Evolutionary conservation across 2,888 invertebrate genomes (phyloP).

Genomic region (Agonopterix alstromeriana): DNA sequence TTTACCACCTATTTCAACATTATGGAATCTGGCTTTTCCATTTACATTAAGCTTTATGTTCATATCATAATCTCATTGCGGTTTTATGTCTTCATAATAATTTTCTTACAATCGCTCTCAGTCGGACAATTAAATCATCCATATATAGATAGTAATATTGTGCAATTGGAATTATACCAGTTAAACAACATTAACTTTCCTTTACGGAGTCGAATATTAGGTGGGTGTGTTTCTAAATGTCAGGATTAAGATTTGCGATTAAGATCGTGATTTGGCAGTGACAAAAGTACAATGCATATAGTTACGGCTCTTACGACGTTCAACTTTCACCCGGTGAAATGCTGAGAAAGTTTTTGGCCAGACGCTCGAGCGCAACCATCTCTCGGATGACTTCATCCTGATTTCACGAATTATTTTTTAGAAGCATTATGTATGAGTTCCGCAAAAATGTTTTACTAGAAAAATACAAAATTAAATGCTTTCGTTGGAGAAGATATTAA

Average conservation of each 20-base stretch:
- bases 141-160: neutral
- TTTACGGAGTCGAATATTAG: conserved; percentile 35
- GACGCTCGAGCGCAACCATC: conserved; percentile 10
- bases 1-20: too few relatives aligned
- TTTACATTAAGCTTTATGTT: too few relatives aligned
- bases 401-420: conserved; percentile 24
- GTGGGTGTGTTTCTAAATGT: conserved; percentile 54
- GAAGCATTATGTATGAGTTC: neutral
- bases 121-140: too few relatives aligned
- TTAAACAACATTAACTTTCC: conserved; percentile 3
- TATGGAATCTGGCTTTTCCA: too few relatives aligned
- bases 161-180: neutral
- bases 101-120: neutral
- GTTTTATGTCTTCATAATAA: too few relatives aligned
- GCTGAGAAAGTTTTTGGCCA: conserved; percentile 47
- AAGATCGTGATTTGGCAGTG: conserved; percentile 57
- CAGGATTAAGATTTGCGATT: conserved; percentile 59
- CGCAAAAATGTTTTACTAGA: too few relatives aligned
- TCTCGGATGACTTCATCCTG: conserved; percentile 45
- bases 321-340: conserved; percentile 67
- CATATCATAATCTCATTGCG: too few relatives aligned
- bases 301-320: conserved; percentile 19
- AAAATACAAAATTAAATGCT: too few relatives aligned
- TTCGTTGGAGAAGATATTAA: too few relatives aligned
- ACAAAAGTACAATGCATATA: conserved; percentile 62